Evolutionary conservation across 1,140 invertebrate species (phyloP), one percentile per base, ranked within the genome.

Genomic region (Bathynomus jamesi): DNA sequence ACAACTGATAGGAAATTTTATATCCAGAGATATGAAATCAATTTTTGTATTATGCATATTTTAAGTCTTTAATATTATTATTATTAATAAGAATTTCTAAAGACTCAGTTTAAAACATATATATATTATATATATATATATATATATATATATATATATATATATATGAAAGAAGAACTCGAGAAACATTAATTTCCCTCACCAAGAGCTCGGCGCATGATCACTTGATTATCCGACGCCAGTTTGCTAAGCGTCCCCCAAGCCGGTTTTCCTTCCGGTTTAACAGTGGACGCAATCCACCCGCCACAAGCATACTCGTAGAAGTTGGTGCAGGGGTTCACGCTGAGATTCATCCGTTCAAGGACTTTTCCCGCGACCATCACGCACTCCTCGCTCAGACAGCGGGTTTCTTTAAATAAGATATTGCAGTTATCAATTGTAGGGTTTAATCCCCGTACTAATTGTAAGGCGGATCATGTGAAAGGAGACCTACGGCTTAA

Each of bases 161-260:
- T 61, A 40, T 29, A 68, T 70, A 21, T 67, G 72, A 32, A 70
- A 11, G 17, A 28, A 63, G 5, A 28, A 21, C 46, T 13, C 13
- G 21, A 46, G 24, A 61, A 21, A 64, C 28, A 25, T 25, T 1
- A 28, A 64, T 64, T 53, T 31, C 29, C 69, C 69, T 28, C 70
- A 76, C 73, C 71, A 21, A 71, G 28, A 91, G 61, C 82, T 78
- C 61, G 81, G 82, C 0, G 95, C 94, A 76, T 88, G 78, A 89
- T 89, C 29, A 95, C 88, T 94, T 95, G 97, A 0, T 91, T 90
- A 24, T 94, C 94, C 80, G 95, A 98, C 0, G 95, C 87, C 82
- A 92, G 98, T 70, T 91, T 86, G 82, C 96, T 98, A 83, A 98
- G 98, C 82, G 98, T 94, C 7, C 94, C 86, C 82, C 96, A 99